Evolutionary conservation across 2,888 invertebrate species (phyloP).

Genomic region (Calameuta filiformis): DNA sequence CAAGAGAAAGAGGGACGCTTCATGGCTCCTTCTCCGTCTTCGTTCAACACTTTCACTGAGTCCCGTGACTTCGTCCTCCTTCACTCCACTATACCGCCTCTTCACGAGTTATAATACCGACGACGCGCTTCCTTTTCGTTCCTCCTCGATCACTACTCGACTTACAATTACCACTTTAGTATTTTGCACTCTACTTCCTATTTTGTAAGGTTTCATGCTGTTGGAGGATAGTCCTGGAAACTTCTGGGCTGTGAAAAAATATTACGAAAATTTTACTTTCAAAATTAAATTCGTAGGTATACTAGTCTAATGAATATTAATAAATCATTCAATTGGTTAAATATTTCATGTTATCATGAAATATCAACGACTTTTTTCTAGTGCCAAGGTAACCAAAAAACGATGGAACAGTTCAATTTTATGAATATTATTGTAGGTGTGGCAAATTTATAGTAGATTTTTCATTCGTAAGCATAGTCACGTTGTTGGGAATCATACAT

Average conservation of each 20-base stretch:
- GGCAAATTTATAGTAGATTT: background rate
- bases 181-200: background rate
- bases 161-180: background rate
- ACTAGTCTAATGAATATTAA: background rate
- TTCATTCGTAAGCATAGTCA: background rate
- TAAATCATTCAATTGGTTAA: background rate
- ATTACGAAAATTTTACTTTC: background rate
- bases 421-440: background rate
- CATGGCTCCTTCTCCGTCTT: conserved; percentile 4
- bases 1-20: background rate
- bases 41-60: conserved; percentile 32
- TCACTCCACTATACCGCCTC: conserved; percentile 15
- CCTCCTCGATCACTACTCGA: background rate
- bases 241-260: background rate
- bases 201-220: background rate
- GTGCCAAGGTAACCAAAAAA: background rate
- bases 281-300: background rate
- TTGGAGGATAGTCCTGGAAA: background rate
- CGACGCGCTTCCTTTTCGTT: background rate
- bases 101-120: background rate
- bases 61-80: conserved; percentile 45
- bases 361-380: background rate
- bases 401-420: background rate
- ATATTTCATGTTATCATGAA: background rate
- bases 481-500: background rate